These are phyloP conservation scores for Linhomoeus sp. DNA, from an alignment of 2,888 invertebrate species.

Conservation along the genomic window DNA sequence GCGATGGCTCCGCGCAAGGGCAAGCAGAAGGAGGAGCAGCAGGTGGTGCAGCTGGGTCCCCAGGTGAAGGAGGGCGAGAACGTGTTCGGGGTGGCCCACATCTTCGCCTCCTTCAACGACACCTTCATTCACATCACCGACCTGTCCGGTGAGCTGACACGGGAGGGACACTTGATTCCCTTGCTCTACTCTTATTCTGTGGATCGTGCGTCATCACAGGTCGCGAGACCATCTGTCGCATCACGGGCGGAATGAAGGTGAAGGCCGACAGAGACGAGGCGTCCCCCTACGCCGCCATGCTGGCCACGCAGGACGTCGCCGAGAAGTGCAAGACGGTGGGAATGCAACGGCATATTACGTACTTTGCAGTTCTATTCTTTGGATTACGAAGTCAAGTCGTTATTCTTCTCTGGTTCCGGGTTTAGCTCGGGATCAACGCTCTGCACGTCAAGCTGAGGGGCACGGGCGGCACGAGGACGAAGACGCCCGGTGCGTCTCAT, in stretches of 20 bases:
- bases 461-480: conserved; percentile 54
- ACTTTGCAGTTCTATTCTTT: too few species aligned
- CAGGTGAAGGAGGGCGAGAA: conserved; percentile 91
- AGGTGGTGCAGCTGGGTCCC: conserved; percentile 78
- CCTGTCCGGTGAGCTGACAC: conserved; percentile 52
- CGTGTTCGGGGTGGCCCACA: conserved; percentile 97
- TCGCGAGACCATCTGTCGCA: conserved; percentile 45
- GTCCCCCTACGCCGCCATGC: conserved; percentile 99
- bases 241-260: conserved; percentile 87
- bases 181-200: not conserved
- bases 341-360: too few species aligned
- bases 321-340: conserved; percentile 79
- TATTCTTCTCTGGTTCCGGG: too few species aligned
- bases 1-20: conserved; percentile 93
- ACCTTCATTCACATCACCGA: conserved; percentile 99
- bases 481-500: conserved; percentile 15
- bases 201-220: conserved; percentile 6
- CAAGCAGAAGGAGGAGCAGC: conserved; percentile 74
- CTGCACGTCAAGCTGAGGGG: conserved; percentile 93
- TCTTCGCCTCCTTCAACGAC: conserved; percentile 98
- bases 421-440: conserved; percentile 63
- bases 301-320: conserved; percentile 98
- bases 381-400: too few species aligned
- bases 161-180: too few species aligned
- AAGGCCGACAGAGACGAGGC: conserved; percentile 99